Conservation (phyloP, 1,140 invertebrate species). For the Mya arenaria region DNA sequence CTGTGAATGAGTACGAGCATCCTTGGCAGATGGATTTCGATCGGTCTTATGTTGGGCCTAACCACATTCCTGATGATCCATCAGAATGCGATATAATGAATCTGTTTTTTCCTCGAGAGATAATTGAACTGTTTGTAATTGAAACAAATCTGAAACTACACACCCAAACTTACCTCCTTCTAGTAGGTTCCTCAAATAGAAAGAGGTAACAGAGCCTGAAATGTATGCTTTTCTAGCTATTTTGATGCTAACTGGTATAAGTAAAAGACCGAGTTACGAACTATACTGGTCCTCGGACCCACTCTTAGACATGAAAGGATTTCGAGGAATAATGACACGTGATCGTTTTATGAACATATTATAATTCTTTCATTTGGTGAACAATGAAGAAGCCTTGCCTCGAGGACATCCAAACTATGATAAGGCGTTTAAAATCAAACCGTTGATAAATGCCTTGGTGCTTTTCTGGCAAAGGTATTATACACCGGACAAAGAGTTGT, state of each 20-base stretch:
- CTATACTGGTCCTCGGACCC: neutral
- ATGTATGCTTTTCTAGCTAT: constrained; percentile 8
- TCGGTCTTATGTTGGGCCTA: neutral
- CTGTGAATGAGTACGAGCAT: no score
- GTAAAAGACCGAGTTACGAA: constrained; percentile 1
- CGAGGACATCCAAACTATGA: constrained; percentile 10
- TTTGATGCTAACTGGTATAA: neutral
- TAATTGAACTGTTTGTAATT: neutral
- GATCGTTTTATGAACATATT: constrained; percentile 1
- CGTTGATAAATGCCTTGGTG: constrained; percentile 10
- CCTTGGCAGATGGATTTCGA: no score
- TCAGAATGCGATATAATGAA: neutral
- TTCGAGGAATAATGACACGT: constrained; percentile 2
- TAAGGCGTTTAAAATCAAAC: constrained; percentile 22
- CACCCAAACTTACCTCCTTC: neutral
- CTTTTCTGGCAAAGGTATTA: constrained; percentile 22
- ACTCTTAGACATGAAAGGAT: constrained; percentile 11
- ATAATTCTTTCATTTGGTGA: neutral
- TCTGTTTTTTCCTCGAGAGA: neutral
- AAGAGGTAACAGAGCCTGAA: neutral
- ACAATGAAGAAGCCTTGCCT: neutral
- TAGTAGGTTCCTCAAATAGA: neutral
- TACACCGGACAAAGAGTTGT: constrained; percentile 39
- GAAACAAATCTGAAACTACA: neutral
- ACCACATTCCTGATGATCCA: neutral